Evolutionary conservation across 1,140 invertebrate species (phyloP), one percentile per base, ranked within the genome.

Genomic region (Eupeodes corollae): DNA sequence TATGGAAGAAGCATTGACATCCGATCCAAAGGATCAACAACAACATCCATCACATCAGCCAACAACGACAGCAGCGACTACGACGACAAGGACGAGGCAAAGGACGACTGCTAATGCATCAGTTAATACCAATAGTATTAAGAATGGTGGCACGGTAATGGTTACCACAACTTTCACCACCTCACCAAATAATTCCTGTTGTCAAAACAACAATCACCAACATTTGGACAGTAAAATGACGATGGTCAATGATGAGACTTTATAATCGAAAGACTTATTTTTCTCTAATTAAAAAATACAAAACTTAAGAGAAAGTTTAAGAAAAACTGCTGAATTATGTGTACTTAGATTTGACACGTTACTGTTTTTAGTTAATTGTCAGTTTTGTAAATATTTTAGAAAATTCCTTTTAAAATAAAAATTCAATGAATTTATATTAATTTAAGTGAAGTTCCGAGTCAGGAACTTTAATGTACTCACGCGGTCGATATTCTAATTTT

Each of bases 181-280:
- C 45, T 58, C 38, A 47, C 43, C 40, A 37, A n/a, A n/a, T 3
- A 41, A 39, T 40, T 21, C 44, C 31, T 14, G 13, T 16, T 46
- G 39, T 15, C 47, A 19, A 15, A 38, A 47, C 44, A 51, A 47
- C 18, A 49, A 52, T 26, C 44, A 49, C 45, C 42, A 49, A 34
- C 37, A 31, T 51, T 48, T 44, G 6, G 52, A 49, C 12, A 47
- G 53, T 32, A 39, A 56, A 32, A 56, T 65, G 37, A 58, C 63
- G 42, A n/a, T n/a, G n/a, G n/a, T n/a, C n/a, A n/a, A n/a, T 26
- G 63, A 66, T 34, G 63, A 65, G 53, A 59, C 61, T 46, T 55
- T 64, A 45, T 64, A 64, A 60, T 26, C 21, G 21, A 8, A 26
- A 26, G 21, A 26, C 8, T 26, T 26, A 26, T 26, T 3, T 26